Evolutionary conservation across 2,797 vertebrate species (phyloP).

Genomic region (Phataginus tricuspis): DNA sequence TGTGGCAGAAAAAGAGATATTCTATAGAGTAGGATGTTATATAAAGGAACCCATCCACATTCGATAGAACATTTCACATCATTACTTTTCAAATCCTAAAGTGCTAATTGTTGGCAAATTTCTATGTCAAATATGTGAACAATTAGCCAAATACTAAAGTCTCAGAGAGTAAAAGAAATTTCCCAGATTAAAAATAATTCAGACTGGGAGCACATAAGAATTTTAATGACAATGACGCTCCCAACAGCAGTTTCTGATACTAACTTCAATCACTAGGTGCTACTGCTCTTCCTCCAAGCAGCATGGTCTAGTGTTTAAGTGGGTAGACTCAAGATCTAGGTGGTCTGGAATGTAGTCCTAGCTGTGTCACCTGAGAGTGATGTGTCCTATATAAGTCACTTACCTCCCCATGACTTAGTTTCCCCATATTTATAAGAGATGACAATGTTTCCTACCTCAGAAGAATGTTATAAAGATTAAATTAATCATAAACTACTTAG

Average conservation of each 20-base stretch:
- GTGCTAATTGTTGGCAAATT: neutral
- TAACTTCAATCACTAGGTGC: neutral
- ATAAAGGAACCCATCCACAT: neutral
- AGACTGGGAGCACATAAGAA: neutral
- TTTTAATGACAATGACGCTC: neutral
- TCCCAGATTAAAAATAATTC: neutral
- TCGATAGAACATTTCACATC: neutral
- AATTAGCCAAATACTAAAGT: neutral
- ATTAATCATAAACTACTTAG: neutral
- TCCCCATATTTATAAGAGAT: neutral
- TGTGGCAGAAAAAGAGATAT: neutral
- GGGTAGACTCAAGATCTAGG: neutral
- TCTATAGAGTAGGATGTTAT: neutral
- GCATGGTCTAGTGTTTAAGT: rapidly evolving
- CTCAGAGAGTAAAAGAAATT: neutral
- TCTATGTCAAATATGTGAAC: neutral
- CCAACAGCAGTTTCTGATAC: neutral
- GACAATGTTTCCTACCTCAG: too few species aligned
- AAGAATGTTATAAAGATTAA: neutral
- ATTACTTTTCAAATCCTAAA: neutral
- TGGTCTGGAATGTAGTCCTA: neutral
- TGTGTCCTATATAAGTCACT: neutral
- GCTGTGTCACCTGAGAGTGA: neutral
- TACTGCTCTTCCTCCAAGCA: neutral
- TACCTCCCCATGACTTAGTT: neutral